phyloP scores from a whole-genome alignment of 2,888 invertebrate genomes.

The Sarcophaga caerulescens region DNA sequence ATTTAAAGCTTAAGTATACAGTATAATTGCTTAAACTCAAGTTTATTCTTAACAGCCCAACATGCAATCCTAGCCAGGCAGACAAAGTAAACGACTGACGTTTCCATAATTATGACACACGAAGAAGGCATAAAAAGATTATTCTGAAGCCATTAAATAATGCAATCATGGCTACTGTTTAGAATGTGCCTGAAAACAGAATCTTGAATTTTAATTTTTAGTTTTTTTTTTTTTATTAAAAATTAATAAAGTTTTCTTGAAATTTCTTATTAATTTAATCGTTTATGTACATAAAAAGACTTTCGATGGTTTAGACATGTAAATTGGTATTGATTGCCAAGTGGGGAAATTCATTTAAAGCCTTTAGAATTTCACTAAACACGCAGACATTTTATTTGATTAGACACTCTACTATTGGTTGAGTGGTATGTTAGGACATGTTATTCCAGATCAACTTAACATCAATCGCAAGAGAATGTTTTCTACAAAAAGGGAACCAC shows the following conservation, averaged over 20 bases:
- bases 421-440: too few relatives aligned
- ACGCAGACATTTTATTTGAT: conserved; percentile 35
- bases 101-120: conserved; percentile 46
- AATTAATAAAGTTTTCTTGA: conserved; percentile 24
- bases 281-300: background rate
- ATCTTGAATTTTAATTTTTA: background rate
- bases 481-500: too few relatives aligned
- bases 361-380: conserved; percentile 50
- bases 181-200: background rate
- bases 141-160: conserved; percentile 27
- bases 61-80: conserved; percentile 37
- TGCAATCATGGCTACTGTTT: conserved; percentile 60
- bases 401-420: background rate
- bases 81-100: conserved; percentile 3
- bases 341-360: background rate
- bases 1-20: conserved; percentile 14
- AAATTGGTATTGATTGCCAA: conserved; percentile 47
- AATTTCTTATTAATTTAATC: conserved; percentile 14
- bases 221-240: conserved; percentile 10
- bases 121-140: too few relatives aligned
- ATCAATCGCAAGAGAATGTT: too few relatives aligned
- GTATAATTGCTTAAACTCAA: conserved; percentile 20
- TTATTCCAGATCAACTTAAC: too few relatives aligned
- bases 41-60: conserved; percentile 11
- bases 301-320: conserved; percentile 41